Evolutionary conservation across 1,140 invertebrate species (phyloP).

Genomic region (Conus betulinus): DNA sequence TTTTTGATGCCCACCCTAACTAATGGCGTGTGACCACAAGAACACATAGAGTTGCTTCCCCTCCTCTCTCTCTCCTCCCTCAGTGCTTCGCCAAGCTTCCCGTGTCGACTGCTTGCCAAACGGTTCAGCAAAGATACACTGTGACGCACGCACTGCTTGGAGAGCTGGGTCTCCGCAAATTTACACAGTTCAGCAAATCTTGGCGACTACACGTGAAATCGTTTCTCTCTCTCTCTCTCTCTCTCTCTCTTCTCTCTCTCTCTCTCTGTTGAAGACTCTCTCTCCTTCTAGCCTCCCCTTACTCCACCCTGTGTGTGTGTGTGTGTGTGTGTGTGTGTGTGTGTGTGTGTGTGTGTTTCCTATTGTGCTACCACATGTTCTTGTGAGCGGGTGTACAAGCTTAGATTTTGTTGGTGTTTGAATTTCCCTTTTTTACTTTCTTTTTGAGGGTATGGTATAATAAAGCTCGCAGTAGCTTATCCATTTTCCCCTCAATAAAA

Average conservation of each 20-base stretch:
- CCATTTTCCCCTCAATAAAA: no score
- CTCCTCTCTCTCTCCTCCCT: neutral
- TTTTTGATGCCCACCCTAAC: no score
- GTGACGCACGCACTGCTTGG: neutral
- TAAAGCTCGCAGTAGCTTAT: no score
- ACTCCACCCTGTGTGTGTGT: neutral
- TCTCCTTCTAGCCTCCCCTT: neutral
- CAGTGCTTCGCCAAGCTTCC: neutral
- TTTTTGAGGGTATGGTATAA: neutral
- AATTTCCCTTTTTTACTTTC: neutral
- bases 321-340: no score
- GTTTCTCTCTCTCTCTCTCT: constrained; percentile 36
- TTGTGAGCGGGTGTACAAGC: neutral
- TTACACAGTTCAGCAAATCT: neutral
- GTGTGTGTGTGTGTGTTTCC: neutral
- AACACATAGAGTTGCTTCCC: no score
- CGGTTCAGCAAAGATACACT: neutral
- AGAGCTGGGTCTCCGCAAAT: neutral
- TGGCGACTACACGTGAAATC: neutral
- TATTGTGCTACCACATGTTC: neutral
- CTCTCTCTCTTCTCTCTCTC: constrained; percentile 28
- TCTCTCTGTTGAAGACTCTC: constrained; percentile 11
- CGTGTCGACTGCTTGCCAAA: neutral
- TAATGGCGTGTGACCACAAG: no score
- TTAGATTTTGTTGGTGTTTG: neutral